Percentiles rank a stretch among this genome's conserved stretches.
These are phyloP conservation scores for Baccha elongata DNA, from an alignment of 2,888 invertebrate genomes.

Conservation along the genomic window DNA sequence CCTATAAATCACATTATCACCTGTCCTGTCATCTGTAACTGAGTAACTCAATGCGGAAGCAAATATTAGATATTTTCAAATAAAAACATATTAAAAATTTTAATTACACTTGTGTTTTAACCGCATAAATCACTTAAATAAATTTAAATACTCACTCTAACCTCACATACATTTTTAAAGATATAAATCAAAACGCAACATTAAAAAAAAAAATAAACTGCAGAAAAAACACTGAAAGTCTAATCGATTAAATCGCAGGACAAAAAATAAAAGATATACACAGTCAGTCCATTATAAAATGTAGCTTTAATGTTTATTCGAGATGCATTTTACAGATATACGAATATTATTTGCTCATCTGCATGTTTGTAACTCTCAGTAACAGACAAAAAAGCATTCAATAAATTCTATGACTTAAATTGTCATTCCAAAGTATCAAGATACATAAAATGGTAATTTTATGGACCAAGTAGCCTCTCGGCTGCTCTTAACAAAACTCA, in stretches of 20 bases:
- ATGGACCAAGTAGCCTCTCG: conserved; percentile 36
- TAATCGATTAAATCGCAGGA: conserved; percentile 53
- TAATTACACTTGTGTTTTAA: background rate
- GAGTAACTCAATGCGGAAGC: conserved; percentile 48
- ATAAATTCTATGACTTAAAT: conserved; percentile 42
- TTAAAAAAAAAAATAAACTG: conserved; percentile 59
- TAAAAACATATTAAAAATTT: background rate
- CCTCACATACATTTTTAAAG: conserved; percentile 21
- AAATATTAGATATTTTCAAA: background rate
- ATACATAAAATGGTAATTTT: background rate
- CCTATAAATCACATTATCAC: conserved; percentile 43
- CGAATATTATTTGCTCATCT: conserved; percentile 21
- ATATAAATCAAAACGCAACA: conserved; percentile 21
- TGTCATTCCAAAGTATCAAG: background rate
- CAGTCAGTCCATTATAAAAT: conserved; percentile 25
- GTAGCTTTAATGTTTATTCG: too few species aligned
- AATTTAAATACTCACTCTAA: conserved; percentile 26
- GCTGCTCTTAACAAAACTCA: conserved; percentile 31
- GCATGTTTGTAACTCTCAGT: too few species aligned
- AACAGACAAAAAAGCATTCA: conserved; percentile 19
- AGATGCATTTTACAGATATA: conserved; percentile 34
- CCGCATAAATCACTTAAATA: conserved; percentile 11
- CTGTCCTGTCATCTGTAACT: too few species aligned
- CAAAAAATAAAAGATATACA: conserved; percentile 36
- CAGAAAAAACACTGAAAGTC: conserved; percentile 32